Evolutionary conservation across 1,140 invertebrate genomes (phyloP).

Genomic region (Sesamia nonagrioides): DNA sequence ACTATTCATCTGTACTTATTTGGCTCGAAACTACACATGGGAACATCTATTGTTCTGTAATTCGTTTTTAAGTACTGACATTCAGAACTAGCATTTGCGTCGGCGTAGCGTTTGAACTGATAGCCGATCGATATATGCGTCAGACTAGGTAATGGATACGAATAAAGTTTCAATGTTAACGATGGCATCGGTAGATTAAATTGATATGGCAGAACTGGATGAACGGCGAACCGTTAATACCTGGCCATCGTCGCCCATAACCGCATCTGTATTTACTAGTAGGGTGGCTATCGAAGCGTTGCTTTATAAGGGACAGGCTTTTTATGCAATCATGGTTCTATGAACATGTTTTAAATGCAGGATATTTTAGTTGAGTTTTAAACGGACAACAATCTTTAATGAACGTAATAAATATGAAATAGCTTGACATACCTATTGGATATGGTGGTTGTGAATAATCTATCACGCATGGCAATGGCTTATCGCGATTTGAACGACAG

Average conservation of each 20-base stretch:
- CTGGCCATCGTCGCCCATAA: slow-evolving; percentile 27
- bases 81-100: slow-evolving; percentile 46
- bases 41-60: slow-evolving; percentile 53
- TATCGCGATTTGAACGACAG: slow-evolving; percentile 64
- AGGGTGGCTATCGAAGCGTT: slow-evolving; percentile 50
- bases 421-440: slow-evolving; percentile 11
- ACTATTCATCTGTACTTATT: slow-evolving; percentile 50
- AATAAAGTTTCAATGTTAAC: slow-evolving; percentile 32
- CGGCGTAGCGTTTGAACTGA: slow-evolving; percentile 29
- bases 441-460: slow-evolving; percentile 62
- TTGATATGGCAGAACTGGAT: slow-evolving; percentile 39
- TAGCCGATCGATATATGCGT: slow-evolving; percentile 31
- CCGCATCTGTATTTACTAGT: slow-evolving; percentile 36
- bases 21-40: slow-evolving; percentile 41
- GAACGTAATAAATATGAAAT: slow-evolving; percentile 28
- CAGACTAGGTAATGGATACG: slow-evolving; percentile 27
- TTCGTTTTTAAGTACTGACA: slow-evolving; percentile 55
- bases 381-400: slow-evolving; percentile 42
- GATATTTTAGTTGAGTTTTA: slow-evolving; percentile 29
- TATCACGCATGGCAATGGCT: slow-evolving; percentile 67
- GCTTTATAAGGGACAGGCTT: slow-evolving; percentile 44
- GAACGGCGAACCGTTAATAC: slow-evolving; percentile 33
- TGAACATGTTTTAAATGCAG: slow-evolving; percentile 37
- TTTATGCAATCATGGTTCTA: slow-evolving; percentile 37
- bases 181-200: slow-evolving; percentile 23